These are phyloP conservation scores for Emydura subglobosa DNA, from an alignment of 2,113 vertebrate genomes.

Conservation along the genomic window DNA sequence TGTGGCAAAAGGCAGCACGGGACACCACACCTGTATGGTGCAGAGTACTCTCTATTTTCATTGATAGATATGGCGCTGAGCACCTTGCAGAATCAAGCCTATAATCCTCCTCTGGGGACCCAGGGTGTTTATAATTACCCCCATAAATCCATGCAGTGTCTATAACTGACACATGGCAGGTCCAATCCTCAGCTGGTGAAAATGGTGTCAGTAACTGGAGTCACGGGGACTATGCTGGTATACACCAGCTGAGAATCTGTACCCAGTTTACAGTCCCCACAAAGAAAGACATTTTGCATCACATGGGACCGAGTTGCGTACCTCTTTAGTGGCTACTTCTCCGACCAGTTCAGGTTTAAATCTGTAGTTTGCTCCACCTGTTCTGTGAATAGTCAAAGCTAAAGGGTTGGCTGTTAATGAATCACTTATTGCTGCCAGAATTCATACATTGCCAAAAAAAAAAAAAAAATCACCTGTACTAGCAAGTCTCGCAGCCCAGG, in stretches of 20 bases:
- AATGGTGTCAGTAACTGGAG: neutral
- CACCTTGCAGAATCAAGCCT: too few species aligned
- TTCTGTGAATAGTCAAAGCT: neutral
- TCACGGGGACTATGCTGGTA: neutral
- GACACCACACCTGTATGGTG: neutral
- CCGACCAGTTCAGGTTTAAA: neutral
- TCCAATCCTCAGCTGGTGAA: neutral
- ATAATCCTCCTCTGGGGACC: neutral
- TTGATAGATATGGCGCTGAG: neutral
- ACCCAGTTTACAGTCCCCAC: neutral
- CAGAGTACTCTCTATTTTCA: too few species aligned
- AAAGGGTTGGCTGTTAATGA: neutral
- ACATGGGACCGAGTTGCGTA: neutral
- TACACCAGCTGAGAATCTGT: neutral
- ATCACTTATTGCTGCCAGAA: neutral
- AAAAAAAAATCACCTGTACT: neutral
- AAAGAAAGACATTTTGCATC: neutral
- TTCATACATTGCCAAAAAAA: neutral
- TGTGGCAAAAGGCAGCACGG: neutral
- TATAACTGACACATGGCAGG: neutral
- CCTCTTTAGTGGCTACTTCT: neutral
- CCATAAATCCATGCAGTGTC: neutral
- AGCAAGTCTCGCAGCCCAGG: neutral
- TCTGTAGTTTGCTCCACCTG: neutral
- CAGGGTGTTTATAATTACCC: neutral